phyloP scores from a whole-genome alignment of 2,888 invertebrate species.

The Drosophila lacicola region DNA sequence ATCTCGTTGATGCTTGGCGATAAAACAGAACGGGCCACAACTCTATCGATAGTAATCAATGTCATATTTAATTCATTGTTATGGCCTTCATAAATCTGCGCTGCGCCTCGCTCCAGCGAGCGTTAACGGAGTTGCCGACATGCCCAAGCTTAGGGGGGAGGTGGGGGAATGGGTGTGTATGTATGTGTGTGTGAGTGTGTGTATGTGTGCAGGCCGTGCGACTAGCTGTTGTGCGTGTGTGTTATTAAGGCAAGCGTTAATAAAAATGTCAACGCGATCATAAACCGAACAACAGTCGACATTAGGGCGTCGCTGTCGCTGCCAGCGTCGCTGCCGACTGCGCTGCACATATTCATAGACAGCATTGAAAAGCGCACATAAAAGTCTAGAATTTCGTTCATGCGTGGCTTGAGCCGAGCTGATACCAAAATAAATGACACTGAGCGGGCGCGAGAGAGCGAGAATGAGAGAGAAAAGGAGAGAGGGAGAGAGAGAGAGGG shows the following conservation, averaged over 20 bases:
- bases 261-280: slow-evolving; percentile 79
- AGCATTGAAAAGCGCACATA: slow-evolving; percentile 72
- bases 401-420: slow-evolving; percentile 16
- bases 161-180: background rate
- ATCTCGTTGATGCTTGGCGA: slow-evolving; percentile 58
- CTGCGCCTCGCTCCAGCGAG: slow-evolving; percentile 41
- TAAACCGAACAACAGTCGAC: slow-evolving; percentile 67
- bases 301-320: slow-evolving; percentile 59
- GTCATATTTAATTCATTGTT: slow-evolving; percentile 80
- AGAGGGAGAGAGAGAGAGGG: background rate
- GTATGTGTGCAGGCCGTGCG: background rate
- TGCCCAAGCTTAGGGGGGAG: background rate
- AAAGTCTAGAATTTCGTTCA: slow-evolving; percentile 41
- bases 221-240: slow-evolving; percentile 38
- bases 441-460: background rate
- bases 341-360: slow-evolving; percentile 52
- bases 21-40: slow-evolving; percentile 62
- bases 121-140: slow-evolving; percentile 13
- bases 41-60: slow-evolving; percentile 77
- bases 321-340: slow-evolving; percentile 7
- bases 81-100: slow-evolving; percentile 76
- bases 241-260: slow-evolving; percentile 66
- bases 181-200: too few species aligned
- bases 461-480: background rate
- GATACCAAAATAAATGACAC: slow-evolving; percentile 15